Conservation (phyloP, 2,888 invertebrate genomes). For the Eupithecia centaureata region DNA sequence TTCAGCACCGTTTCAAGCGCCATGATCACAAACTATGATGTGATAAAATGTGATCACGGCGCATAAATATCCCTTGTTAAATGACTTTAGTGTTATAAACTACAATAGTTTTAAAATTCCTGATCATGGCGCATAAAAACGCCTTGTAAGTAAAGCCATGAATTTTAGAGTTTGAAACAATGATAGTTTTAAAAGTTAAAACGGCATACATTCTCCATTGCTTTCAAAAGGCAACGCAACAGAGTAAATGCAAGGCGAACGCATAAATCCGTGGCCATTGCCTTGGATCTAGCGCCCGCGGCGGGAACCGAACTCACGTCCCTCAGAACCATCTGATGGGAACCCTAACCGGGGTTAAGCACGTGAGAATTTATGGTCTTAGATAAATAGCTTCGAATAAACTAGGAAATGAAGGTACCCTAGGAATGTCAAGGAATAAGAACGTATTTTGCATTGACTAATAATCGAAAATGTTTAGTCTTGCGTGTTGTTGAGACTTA, state of each 20-base stretch:
- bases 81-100: no score
- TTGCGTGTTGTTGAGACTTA: no score
- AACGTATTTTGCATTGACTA: background rate
- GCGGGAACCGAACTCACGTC: constrained; percentile 48
- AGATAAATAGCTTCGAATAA: background rate
- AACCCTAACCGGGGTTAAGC: constrained; percentile 31
- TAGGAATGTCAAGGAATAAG: background rate
- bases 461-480: background rate
- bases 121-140: no score
- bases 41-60: no score
- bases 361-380: constrained; percentile 30
- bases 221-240: constrained; percentile 19
- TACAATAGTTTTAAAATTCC: no score
- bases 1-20: no score
- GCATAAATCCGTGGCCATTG: constrained; percentile 59
- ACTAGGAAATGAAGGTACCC: background rate
- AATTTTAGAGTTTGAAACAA: no score
- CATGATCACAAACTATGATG: no score
- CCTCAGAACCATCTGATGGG: constrained; percentile 46
- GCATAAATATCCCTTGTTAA: no score
- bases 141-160: no score
- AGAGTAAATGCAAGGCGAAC: constrained; percentile 52
- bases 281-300: constrained; percentile 47
- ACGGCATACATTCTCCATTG: background rate
- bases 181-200: no score